phyloP scores from a whole-genome alignment of 1,140 invertebrate species.

The Callitettix versicolor region DNA sequence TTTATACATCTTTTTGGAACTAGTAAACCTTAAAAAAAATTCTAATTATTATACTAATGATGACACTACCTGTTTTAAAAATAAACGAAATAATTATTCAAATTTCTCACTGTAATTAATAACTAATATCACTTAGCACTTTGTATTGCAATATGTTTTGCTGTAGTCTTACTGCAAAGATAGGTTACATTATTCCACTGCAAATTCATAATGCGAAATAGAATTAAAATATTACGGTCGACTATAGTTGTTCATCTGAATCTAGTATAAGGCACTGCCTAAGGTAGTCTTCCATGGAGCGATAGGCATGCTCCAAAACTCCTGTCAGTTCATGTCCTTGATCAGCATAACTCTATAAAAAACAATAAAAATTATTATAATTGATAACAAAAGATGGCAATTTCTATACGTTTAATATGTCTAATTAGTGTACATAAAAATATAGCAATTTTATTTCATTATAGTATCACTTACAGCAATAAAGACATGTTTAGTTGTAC shows the following conservation, averaged over 20 bases:
- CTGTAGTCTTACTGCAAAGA: not conserved
- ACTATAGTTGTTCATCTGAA: constrained; percentile 38
- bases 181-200: not conserved
- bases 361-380: not conserved
- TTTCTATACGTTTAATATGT: too few species aligned
- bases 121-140: not conserved
- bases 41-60: too few species aligned
- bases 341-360: constrained; percentile 65
- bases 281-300: constrained; percentile 76
- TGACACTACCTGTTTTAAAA: too few species aligned
- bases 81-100: too few species aligned
- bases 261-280: constrained; percentile 73
- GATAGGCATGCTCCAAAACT: constrained; percentile 70
- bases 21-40: too few species aligned
- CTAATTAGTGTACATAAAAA: too few species aligned
- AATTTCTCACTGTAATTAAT: not conserved
- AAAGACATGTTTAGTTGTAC: not conserved
- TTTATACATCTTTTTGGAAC: too few species aligned
- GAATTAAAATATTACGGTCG: not conserved
- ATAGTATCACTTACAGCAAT: not conserved
- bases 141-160: not conserved
- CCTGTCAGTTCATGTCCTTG: constrained; percentile 66
- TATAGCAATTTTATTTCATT: not conserved
- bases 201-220: not conserved
- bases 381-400: not conserved